These are phyloP conservation scores for Tragelaphus strepsiceros DNA, from an alignment of 2,113 vertebrate species.

Conservation along the genomic window DNA sequence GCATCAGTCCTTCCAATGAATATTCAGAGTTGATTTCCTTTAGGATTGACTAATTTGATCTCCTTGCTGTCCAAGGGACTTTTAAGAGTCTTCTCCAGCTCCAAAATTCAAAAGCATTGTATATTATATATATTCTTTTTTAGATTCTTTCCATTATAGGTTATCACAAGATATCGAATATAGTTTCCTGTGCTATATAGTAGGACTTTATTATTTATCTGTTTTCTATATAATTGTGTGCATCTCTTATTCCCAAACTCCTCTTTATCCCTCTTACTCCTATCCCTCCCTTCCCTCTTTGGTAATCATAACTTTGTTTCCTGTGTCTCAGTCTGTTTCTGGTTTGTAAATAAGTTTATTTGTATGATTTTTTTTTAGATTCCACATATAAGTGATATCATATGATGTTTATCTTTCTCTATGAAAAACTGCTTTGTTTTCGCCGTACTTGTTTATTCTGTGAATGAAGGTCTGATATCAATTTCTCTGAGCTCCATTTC, in stretches of 20 bases:
- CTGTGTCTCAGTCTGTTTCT: not conserved
- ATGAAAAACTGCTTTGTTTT: not conserved
- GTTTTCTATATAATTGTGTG: not conserved
- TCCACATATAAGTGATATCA: not conserved
- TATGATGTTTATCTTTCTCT: not conserved
- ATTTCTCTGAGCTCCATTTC: conserved; percentile 9
- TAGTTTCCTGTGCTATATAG: not conserved
- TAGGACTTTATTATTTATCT: not conserved
- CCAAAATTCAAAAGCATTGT: not conserved
- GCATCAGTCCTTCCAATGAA: not conserved
- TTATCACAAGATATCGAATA: not conserved
- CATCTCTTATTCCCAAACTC: not conserved
- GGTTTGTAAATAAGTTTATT: not conserved
- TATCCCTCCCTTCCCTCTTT: not conserved
- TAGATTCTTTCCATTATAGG: not conserved
- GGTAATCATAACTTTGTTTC: not conserved
- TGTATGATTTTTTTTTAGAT: not conserved
- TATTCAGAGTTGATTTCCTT: not conserved
- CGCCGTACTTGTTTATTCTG: not conserved
- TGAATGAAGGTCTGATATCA: not conserved
- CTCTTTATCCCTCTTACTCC: not conserved
- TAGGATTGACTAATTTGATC: not conserved
- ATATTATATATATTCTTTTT: not conserved
- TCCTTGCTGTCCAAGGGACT: not conserved
- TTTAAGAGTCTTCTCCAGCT: not conserved